Base-by-base conservation (phyloP, 23 tunicate genomes). In the Pegea sp. region DNA sequence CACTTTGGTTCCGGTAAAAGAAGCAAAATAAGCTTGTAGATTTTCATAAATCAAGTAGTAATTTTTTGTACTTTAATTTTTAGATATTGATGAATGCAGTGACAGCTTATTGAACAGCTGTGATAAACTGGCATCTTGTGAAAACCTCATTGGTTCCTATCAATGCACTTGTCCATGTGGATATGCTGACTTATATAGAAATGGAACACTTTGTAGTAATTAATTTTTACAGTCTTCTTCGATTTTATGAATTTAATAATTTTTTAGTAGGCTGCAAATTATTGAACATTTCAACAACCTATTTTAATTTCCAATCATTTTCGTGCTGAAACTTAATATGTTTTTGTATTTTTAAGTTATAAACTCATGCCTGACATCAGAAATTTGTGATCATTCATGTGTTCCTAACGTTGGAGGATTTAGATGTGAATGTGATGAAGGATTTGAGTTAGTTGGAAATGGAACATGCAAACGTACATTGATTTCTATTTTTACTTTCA, bases 351-450 rank as follows among this genome's bases (percentile, higher is more conserved):
- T n/a, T n/a, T n/a, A n/a, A n/a, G n/a, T n/a, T n/a, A n/a, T n/a
- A n/a, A n/a, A n/a, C n/a, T 8, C 13, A 8, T 38, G 46, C 46
- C 16, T 38, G 46, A 38, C 13, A 8, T 1, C 43, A n/a, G 11
- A 28, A 4, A 24, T n/a, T 29, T 61, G 66, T 30, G 66, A 48
- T 24, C 66, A 61, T 19, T 22, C 58, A 25, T 61, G 66, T 26
- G 57, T 61, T 4, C 25, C 34, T 24, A 3, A 5, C 28, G 22
- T 21, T 44, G 66, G 34, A 30, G 57, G 66, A 16, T 61, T 18
- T 31, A 20, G 8, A 7, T 61, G 66, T 26, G 66, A 24, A 13
- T 61, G 66, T 31, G 66, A 61, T 21, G 57, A 5, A 4, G 54
- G 54, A 24, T 61, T 61, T 23, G 25, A 21, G 3, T 24, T 46